These are phyloP conservation scores for Clivina fossor DNA, from an alignment of 2,888 invertebrate genomes.

Conservation along the genomic window DNA sequence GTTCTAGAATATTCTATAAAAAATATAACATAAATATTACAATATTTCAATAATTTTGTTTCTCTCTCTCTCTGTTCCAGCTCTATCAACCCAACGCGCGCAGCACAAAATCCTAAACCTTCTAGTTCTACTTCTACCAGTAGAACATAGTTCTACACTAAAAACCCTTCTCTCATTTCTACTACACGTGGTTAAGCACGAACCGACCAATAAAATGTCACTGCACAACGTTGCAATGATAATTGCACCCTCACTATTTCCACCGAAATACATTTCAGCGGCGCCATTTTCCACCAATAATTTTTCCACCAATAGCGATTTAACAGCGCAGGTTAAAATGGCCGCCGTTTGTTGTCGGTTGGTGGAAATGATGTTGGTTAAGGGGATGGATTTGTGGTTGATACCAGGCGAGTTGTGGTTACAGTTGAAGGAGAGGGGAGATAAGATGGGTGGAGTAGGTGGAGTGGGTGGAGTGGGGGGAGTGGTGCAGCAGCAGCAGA, in stretches of 20 bases:
- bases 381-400: constrained; percentile 76
- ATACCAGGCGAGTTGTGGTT: constrained; percentile 72
- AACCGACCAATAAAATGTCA: constrained; percentile 82
- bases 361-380: constrained; percentile 79
- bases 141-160: constrained; percentile 81
- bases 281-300: no score
- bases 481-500: no score
- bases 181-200: constrained; percentile 68
- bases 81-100: constrained; percentile 62
- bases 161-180: constrained; percentile 79
- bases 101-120: constrained; percentile 72
- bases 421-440: constrained; percentile 55
- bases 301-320: constrained; percentile 66
- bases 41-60: no score
- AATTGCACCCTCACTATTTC: constrained; percentile 90
- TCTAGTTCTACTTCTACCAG: constrained; percentile 78
- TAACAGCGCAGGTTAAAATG: constrained; percentile 76
- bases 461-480: no score
- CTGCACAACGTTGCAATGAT: constrained; percentile 92
- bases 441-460: no score
- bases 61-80: no score
- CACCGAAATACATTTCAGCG: constrained; percentile 65
- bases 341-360: constrained; percentile 87
- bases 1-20: no score
- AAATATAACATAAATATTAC: no score